Percentiles rank a stretch among this genome's conserved stretches.
These are phyloP conservation scores for Coenonympha arcania DNA, from an alignment of 2,888 invertebrate genomes.

Conservation along the genomic window DNA sequence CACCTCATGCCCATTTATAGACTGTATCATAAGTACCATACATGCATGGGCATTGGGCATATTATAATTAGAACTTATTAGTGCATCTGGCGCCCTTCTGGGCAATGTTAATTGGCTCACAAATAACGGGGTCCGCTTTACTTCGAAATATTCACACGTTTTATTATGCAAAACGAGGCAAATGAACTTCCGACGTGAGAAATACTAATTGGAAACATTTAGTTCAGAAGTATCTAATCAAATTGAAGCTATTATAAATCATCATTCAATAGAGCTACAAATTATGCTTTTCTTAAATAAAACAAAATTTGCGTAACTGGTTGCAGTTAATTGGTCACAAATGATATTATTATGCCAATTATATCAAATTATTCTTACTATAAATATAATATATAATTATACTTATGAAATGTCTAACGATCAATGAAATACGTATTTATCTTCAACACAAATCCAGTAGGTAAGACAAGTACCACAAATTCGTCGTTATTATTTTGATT, in stretches of 20 bases:
- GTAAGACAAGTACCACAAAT: no score
- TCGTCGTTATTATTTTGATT: no score
- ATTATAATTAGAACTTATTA: constrained; percentile 12
- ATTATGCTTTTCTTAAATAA: no score
- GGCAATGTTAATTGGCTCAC: constrained; percentile 20
- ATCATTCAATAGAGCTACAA: not conserved
- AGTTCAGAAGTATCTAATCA: not conserved
- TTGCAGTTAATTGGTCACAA: no score
- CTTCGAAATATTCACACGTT: constrained; percentile 26
- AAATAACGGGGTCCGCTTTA: constrained; percentile 21
- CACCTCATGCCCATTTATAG: not conserved
- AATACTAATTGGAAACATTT: constrained; percentile 15
- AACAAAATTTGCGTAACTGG: no score
- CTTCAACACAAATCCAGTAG: no score
- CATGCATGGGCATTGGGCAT: not conserved
- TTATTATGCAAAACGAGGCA: constrained; percentile 24
- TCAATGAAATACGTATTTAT: no score
- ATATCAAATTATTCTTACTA: no score
- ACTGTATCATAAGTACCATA: constrained; percentile 1
- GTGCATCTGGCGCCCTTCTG: constrained; percentile 18
- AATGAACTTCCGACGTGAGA: constrained; percentile 28
- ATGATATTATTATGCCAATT: no score
- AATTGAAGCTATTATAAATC: not conserved
- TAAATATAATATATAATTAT: no score
- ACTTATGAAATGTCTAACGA: no score